These are phyloP conservation scores for Tachina fera DNA, from an alignment of 2,888 invertebrate genomes.

Conservation along the genomic window DNA sequence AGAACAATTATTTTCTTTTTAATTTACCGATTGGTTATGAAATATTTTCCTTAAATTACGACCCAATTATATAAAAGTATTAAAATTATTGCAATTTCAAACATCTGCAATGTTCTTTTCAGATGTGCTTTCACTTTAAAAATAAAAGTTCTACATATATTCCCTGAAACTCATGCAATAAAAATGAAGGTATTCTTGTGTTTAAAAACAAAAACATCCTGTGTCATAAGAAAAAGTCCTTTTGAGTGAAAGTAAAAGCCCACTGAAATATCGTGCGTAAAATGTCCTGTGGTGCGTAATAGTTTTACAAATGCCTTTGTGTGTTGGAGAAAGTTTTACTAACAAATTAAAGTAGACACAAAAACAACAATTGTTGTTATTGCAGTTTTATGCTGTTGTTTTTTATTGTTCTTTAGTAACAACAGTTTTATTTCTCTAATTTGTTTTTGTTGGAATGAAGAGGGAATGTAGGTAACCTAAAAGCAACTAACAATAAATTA, in stretches of 20 bases:
- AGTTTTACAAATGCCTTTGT: not conserved
- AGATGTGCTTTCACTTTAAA: too few species aligned
- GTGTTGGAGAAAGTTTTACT: constrained; percentile 4
- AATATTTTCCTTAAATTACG: too few species aligned
- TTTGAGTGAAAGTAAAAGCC: constrained; percentile 5
- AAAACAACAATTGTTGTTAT: constrained; percentile 28
- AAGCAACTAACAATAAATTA: constrained; percentile 26
- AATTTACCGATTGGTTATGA: too few species aligned
- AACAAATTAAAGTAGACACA: constrained; percentile 44
- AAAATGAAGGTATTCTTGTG: too few species aligned
- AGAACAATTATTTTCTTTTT: too few species aligned
- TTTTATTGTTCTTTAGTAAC: constrained; percentile 33
- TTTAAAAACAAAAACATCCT: constrained; percentile 36
- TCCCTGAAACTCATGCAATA: too few species aligned
- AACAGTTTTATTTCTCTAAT: constrained; percentile 28
- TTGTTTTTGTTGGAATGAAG: constrained; percentile 23
- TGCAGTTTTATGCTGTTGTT: not conserved
- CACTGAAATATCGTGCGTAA: constrained; percentile 34
- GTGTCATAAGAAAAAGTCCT: constrained; percentile 25
- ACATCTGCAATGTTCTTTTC: too few species aligned
- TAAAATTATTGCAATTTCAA: too few species aligned
- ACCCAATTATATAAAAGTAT: too few species aligned
- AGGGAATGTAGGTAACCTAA: constrained; percentile 57
- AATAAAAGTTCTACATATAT: too few species aligned
- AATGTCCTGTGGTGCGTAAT: constrained; percentile 41